phyloP scores from a whole-genome alignment of 2,888 invertebrate species.

The Parasteatoda lunata region DNA sequence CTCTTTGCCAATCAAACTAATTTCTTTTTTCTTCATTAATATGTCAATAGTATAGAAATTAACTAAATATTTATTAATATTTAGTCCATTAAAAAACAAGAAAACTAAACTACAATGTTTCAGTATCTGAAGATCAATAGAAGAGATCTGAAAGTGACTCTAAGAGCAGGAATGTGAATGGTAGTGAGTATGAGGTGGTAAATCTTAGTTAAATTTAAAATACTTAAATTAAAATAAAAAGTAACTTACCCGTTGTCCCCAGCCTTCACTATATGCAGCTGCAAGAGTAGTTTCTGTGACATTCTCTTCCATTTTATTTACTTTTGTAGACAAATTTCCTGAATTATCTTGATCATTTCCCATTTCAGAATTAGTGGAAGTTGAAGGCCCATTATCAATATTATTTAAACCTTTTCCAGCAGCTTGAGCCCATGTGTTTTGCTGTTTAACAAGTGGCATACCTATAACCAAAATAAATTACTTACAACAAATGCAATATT shows the following conservation, averaged over 20 bases:
- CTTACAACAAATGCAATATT: too few species aligned
- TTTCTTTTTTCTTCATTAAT: too few species aligned
- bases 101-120: too few species aligned
- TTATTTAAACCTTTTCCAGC: slow-evolving; percentile 76
- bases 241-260: slow-evolving; percentile 60
- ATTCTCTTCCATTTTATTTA: slow-evolving; percentile 62
- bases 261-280: slow-evolving; percentile 66
- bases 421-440: slow-evolving; percentile 77
- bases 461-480: slow-evolving; percentile 11
- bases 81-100: too few species aligned
- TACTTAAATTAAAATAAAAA: background rate
- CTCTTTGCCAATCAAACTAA: too few species aligned
- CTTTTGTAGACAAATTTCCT: slow-evolving; percentile 45
- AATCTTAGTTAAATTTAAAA: background rate
- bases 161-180: too few species aligned
- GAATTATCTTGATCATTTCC: slow-evolving; percentile 63
- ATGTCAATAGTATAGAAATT: too few species aligned
- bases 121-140: too few species aligned
- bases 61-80: too few species aligned
- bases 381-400: slow-evolving; percentile 59
- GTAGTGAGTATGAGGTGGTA: too few species aligned
- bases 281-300: slow-evolving; percentile 63
- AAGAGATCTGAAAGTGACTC: too few species aligned
- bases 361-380: slow-evolving; percentile 49
- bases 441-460: slow-evolving; percentile 71